A percentile compares a stretch with the other conserved stretches of the same genome.
phyloP scores from a whole-genome alignment of 2,888 invertebrate genomes.

The Acholoe squamosa region DNA sequence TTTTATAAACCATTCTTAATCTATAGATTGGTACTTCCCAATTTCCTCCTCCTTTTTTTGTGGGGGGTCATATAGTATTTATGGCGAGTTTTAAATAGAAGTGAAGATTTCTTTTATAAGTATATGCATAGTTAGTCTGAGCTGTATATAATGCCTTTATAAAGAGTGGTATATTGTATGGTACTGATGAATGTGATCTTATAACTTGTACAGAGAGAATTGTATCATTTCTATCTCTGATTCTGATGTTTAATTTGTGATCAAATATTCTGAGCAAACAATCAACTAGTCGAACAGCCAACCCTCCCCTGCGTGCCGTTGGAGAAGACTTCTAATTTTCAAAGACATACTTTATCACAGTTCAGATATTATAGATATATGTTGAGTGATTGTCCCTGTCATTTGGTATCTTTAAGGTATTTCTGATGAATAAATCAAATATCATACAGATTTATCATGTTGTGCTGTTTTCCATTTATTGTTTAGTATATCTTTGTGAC shows the following conservation, averaged over 20 bases:
- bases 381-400: constrained; percentile 31
- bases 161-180: neutral
- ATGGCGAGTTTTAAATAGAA: too few species aligned
- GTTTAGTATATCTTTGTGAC: too few species aligned
- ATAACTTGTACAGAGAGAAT: neutral
- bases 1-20: too few species aligned
- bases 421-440: constrained; percentile 29
- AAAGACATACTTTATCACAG: neutral
- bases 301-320: neutral
- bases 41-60: too few species aligned
- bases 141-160: neutral
- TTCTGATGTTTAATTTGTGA: constrained; percentile 10
- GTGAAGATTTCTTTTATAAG: too few species aligned
- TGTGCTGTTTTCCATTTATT: too few species aligned
- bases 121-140: too few species aligned
- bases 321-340: neutral
- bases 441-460: neutral
- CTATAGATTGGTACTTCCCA: too few species aligned
- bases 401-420: constrained; percentile 31
- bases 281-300: neutral
- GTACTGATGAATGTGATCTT: neutral
- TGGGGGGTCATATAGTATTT: too few species aligned
- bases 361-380: neutral
- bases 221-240: neutral
- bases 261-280: constrained; percentile 23